Evolutionary conservation across 2,113 vertebrate genomes (phyloP), one percentile per base, ranked within the genome.

Genomic region (Empidonax traillii): DNA sequence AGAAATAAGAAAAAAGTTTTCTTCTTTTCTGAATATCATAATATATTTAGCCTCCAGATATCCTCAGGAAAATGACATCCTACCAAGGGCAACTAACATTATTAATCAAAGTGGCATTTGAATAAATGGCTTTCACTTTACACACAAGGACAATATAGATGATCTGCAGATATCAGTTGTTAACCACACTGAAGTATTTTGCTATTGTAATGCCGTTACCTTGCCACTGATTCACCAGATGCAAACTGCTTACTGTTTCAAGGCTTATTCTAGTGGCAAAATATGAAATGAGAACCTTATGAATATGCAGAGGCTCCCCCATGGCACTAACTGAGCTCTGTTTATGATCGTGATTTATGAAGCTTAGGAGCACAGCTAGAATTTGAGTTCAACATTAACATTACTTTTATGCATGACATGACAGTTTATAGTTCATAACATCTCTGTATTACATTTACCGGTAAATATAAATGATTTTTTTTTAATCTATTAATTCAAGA

Each of bases 81-180:
- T 87, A 78, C 93, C 94, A 84, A 81, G 66, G 76, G 44, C 59
- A 89, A 66, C 84, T 90, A 92, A 83, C 75, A 44, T 68, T 87
- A 96, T 97, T 95, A 95, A 96, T 96, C 96, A 97, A 97, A 96
- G 43, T 59, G 93, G 78, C 90, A 93, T 87, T 80, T 91, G 81
- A 97, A 97, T 92, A 94, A 96, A 97, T 95, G 82, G 69, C 85
- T 97, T 96, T 97, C 83, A 86, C 92, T 96, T 93, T 75, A 78
- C 66, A 18, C 81, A 67, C 89, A 96, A 97, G 96, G 90, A 92
- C 82, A 91, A 63, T 92, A 76, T 8, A 96, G 90, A 93, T 53
- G 80, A 95, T 92, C 85, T 96, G 61, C 43, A 87, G 89, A 90
- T 92, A 95, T 25, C 20, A n/a, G 55, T 31, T 91, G 65, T 94